Evolutionary conservation across 2,113 vertebrate genomes (phyloP).

Genomic region (Malurus cyaneus): DNA sequence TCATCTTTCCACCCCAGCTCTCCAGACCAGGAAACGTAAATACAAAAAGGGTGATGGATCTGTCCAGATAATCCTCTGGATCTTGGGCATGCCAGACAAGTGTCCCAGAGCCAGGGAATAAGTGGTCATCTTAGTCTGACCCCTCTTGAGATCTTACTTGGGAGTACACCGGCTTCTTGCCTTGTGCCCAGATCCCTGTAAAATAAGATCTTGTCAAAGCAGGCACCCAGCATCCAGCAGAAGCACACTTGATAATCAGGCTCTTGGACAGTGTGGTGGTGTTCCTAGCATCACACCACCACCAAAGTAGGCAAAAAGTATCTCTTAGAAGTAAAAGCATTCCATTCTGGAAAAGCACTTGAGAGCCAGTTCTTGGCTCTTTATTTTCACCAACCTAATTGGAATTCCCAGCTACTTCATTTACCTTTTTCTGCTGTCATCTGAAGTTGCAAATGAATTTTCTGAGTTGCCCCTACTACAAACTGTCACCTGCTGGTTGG

Average conservation of each 20-base stretch:
- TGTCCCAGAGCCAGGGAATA: background rate
- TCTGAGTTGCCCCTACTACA: background rate
- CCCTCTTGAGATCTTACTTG: background rate
- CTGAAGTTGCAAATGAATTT: background rate
- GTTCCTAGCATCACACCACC: background rate
- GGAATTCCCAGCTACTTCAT: background rate
- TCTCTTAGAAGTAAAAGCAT: background rate
- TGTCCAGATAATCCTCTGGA: background rate
- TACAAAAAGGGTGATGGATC: background rate
- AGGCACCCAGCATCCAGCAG: background rate
- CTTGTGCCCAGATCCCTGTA: background rate
- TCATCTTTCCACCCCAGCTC: background rate
- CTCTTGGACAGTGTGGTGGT: background rate
- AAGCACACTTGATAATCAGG: background rate
- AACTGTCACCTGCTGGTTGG: background rate
- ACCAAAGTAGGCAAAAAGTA: background rate
- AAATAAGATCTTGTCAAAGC: background rate
- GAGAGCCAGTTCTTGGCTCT: background rate
- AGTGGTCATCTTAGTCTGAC: background rate
- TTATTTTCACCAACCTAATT: background rate
- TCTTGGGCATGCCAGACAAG: background rate
- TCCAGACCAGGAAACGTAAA: background rate
- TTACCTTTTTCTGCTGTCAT: background rate
- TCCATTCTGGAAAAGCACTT: background rate
- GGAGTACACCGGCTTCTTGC: accelerated